Conservation (phyloP, 1,140 invertebrate genomes). For the Coboldia fuscipes region DNA sequence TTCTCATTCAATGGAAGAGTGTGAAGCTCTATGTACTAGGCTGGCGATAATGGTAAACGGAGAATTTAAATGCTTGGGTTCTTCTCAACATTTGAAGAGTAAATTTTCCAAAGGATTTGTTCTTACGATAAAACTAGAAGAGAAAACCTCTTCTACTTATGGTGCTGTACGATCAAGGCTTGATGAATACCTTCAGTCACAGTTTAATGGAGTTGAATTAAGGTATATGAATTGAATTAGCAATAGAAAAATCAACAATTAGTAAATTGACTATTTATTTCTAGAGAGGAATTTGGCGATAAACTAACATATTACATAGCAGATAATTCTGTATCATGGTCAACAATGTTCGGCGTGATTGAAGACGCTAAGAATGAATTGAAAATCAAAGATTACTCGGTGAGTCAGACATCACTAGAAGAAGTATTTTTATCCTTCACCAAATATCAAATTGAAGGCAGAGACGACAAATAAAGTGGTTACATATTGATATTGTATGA, state of each 20-base stretch:
- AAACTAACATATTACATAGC: not conserved
- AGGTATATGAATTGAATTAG: too few species aligned
- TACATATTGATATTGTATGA: too few species aligned
- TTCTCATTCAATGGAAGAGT: conserved; percentile 61
- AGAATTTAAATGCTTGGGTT: conserved; percentile 38
- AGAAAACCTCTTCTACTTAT: not conserved
- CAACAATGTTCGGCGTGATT: not conserved
- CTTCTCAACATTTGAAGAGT: conserved; percentile 38
- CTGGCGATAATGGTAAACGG: conserved; percentile 70
- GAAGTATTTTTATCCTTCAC: conserved; percentile 31
- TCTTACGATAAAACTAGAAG: conserved; percentile 1
- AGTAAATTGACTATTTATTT: too few species aligned
- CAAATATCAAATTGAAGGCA: not conserved
- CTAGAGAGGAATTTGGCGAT: not conserved
- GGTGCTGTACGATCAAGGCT: not conserved
- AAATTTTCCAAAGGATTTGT: conserved; percentile 27
- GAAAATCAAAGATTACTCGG: conserved; percentile 6
- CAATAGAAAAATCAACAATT: too few species aligned
- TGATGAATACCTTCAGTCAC: not conserved
- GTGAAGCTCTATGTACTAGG: conserved; percentile 58
- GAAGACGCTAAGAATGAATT: not conserved
- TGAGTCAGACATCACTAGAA: conserved; percentile 59
- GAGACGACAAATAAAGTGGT: too few species aligned
- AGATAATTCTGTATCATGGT: not conserved
- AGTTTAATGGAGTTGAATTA: not conserved